phyloP scores from a whole-genome alignment of 2,888 invertebrate species.

The Hydropsyche betteni region DNA sequence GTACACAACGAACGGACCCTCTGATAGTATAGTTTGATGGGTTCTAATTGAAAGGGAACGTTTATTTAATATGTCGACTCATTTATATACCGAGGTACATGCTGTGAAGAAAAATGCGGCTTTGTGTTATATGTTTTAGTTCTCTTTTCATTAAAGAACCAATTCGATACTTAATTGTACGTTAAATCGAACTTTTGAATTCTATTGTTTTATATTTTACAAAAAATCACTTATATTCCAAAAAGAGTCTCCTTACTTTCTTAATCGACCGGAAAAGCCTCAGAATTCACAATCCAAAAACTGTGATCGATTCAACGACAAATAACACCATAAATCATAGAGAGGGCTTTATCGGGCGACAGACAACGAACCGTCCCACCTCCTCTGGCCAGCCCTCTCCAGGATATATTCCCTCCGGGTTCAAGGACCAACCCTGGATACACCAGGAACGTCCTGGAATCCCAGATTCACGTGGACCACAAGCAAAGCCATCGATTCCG shows the following conservation, averaged over 20 bases:
- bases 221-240: too few species aligned
- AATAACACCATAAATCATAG: conserved; percentile 36
- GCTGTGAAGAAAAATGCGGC: too few species aligned
- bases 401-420: background rate
- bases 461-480: background rate
- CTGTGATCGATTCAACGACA: conserved; percentile 18
- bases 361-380: background rate
- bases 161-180: too few species aligned
- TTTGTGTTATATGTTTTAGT: too few species aligned
- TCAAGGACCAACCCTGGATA: too few species aligned
- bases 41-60: background rate
- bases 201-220: too few species aligned
- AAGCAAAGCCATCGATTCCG: conserved; percentile 36
- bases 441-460: background rate
- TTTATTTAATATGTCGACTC: background rate
- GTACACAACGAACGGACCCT: background rate
- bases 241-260: background rate
- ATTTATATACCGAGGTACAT: too few species aligned
- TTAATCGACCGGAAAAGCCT: background rate
- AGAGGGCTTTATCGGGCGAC: background rate
- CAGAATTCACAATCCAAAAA: background rate
- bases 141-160: too few species aligned
- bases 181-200: too few species aligned
- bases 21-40: background rate
- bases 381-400: background rate